These are phyloP conservation scores for Misgurnus anguillicaudatus DNA, from an alignment of 2,113 vertebrate genomes.

Conservation along the genomic window DNA sequence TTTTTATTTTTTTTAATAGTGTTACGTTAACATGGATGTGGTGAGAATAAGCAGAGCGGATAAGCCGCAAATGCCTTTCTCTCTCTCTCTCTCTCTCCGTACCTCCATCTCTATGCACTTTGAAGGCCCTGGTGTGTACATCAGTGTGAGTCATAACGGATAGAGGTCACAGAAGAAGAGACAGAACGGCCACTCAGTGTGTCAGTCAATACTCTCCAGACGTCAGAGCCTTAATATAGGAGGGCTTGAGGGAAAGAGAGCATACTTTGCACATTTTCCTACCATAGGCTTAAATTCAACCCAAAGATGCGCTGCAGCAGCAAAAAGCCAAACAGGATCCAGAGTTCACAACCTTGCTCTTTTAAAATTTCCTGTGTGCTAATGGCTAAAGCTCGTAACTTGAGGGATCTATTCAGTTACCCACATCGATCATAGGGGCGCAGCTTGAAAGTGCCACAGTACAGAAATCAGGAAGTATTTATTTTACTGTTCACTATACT, in stretches of 20 bases:
- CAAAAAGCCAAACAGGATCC: background rate
- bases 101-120: slow-evolving; percentile 20
- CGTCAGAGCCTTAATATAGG: slow-evolving; percentile 50
- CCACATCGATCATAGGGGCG: slow-evolving; percentile 36
- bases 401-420: slow-evolving; percentile 43
- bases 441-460: slow-evolving; percentile 12
- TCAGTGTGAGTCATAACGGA: slow-evolving; percentile 44
- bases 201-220: slow-evolving; percentile 52
- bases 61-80: background rate
- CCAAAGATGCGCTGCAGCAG: slow-evolving; percentile 15
- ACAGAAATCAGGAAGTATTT: slow-evolving; percentile 1
- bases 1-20: slow-evolving; percentile 41
- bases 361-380: background rate
- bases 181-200: slow-evolving; percentile 45
- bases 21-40: slow-evolving; percentile 31
- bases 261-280: slow-evolving; percentile 39
- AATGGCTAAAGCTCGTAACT: slow-evolving; percentile 36
- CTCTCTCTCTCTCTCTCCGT: slow-evolving; percentile 24
- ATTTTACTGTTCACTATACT: slow-evolving; percentile 10
- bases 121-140: slow-evolving; percentile 30
- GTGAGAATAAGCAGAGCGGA: slow-evolving; percentile 25
- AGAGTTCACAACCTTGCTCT: slow-evolving; percentile 25
- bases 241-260: background rate
- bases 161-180: slow-evolving; percentile 44
- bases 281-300: slow-evolving; percentile 28